Evolutionary conservation across 2,888 invertebrate genomes (phyloP).

Genomic region (Aquatica leii): DNA sequence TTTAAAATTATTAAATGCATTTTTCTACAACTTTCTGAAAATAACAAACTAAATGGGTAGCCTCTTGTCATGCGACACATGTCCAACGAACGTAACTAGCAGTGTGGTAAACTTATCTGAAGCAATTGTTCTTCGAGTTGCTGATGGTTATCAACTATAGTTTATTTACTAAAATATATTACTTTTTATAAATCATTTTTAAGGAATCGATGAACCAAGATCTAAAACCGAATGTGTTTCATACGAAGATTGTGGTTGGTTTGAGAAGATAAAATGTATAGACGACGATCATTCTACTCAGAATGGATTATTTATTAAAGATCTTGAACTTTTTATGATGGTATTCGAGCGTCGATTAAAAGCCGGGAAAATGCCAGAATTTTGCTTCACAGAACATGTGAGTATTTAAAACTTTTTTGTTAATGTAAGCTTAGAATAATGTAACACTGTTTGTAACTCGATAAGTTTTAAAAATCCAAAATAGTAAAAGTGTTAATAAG

Average conservation of each 20-base stretch:
- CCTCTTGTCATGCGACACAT: background rate
- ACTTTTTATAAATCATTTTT: background rate
- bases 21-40: no score
- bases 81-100: constrained; percentile 23
- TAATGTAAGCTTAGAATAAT: no score
- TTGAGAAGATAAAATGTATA: constrained; percentile 61
- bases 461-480: no score
- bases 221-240: constrained; percentile 10
- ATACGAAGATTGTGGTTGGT: constrained; percentile 36
- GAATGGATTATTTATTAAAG: constrained; percentile 56
- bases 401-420: no score
- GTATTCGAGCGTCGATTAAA: background rate
- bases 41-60: background rate
- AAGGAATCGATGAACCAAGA: constrained; percentile 20
- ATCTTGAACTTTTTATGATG: background rate
- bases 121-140: constrained; percentile 45
- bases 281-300: constrained; percentile 64
- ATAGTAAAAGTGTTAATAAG: no score
- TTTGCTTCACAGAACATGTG: constrained; percentile 8
- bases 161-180: background rate
- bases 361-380: background rate
- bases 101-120: constrained; percentile 52
- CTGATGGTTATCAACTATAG: constrained; percentile 41
- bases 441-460: no score
- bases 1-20: no score